Evolutionary conservation across 2,113 vertebrate genomes (phyloP), one percentile per base, ranked within the genome.

Genomic region (Eubucco bourcierii): DNA sequence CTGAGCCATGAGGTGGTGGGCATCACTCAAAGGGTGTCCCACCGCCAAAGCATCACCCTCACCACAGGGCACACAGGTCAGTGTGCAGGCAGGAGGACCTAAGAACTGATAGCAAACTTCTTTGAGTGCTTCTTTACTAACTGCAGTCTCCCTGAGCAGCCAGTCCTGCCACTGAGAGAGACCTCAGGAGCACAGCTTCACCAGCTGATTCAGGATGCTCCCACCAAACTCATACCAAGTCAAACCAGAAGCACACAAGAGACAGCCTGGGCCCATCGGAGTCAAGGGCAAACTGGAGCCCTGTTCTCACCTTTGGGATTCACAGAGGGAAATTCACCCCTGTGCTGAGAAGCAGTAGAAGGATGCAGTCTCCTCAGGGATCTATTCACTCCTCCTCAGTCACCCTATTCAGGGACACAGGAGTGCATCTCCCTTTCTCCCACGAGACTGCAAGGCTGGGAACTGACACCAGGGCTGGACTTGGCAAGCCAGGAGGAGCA

Each of bases 1-100:
- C 66, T 31, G 74, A 72, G 71, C 79, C 0, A 0, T 2, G n/a
- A 60, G 15, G 4, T 3, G 2, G 27, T 9, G 53, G 16, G 3
- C 1, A 5, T 33, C 61, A 53, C 17, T 39, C 21, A 18, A 17
- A 14, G 19, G 5, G 6, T 13, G 25, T 6, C 55, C 37, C 58
- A 28, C 28, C 5, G 29, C 24, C 79, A 67, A 46, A 37, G 60
- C 61, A 66, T 4, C 39, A 14, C 6, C 59, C 73, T 53, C 41
- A 15, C 17, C 68, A 15, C 37, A 39, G 52, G 53, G 31, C 33
- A 55, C 55, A 16, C 3, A 20, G 18, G 5, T 20, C 52, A 58
- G 41, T 1, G 9, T 44, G 61, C 14, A 24, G 70, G 31, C 94
- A 71, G 33, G 7, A 41, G 70, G 70, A 44, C 28, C 3, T 2